Base-by-base conservation (phyloP, 2,888 invertebrate species). In the Cosmorhoe ocellata region DNA sequence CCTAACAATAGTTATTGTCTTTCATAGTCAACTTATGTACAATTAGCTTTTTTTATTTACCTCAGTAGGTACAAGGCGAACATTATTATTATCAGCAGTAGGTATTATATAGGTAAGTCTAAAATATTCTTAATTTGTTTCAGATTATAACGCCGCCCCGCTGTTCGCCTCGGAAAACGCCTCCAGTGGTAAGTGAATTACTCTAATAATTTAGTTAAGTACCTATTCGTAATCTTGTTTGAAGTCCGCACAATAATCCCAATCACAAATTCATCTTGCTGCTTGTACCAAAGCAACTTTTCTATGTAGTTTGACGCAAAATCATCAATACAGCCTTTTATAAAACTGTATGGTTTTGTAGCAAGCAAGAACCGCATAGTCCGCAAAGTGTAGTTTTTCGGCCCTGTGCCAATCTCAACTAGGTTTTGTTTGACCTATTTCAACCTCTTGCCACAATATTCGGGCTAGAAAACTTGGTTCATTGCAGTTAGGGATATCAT, bases 91-190 rank as follows among this genome's bases (percentile, higher is more conserved):
- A n/a, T n/a, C n/a, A n/a, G n/a, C n/a, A n/a, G n/a, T n/a, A n/a
- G n/a, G n/a, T n/a, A n/a, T n/a, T n/a, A n/a, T n/a, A n/a, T n/a
- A n/a, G n/a, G n/a, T n/a, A n/a, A n/a, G n/a, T n/a, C n/a, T n/a
- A n/a, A n/a, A n/a, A n/a, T n/a, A 32, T 62, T 63, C 58, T 64
- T 63, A 57, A n/a, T 65, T 74, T 59, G 64, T 84, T 84, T 44
- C 85, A 90, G 90, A 90, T 83, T 90, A 90, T 74, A 90, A 90
- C 90, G 90, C 90, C 82, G 84, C 88, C 87, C 90, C 90, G 85
- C 89, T 90, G 86, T 90, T 90, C 84, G 88, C 88, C 82, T 88
- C 90, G 66, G 90, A 90, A 81, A 90, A 90, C 90, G 90, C 90
- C 84, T 90, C 89, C 85, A 90, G 90, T 89, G 90, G 90, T 90